These are phyloP conservation scores for Cephus pygmeus DNA, from an alignment of 2,888 invertebrate genomes.

Conservation along the genomic window DNA sequence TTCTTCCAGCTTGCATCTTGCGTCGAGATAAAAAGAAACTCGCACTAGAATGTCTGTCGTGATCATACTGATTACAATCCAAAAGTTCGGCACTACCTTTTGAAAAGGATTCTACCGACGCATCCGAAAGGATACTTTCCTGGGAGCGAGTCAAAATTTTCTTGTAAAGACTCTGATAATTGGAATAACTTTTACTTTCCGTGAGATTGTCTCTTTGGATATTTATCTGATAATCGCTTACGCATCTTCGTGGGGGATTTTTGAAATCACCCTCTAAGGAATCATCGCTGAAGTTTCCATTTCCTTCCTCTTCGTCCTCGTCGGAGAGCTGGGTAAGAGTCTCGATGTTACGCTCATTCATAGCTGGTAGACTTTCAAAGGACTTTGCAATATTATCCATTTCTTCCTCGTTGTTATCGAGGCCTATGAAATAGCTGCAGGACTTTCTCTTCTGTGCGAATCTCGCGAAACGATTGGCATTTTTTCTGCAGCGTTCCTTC, in stretches of 20 bases:
- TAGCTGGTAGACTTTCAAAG: slow-evolving; percentile 59
- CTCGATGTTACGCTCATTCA: slow-evolving; percentile 53
- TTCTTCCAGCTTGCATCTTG: slow-evolving; percentile 73
- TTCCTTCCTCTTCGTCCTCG: slow-evolving; percentile 66
- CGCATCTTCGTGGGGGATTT: slow-evolving; percentile 73
- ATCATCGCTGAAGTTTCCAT: slow-evolving; percentile 82
- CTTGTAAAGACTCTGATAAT: slow-evolving; percentile 39
- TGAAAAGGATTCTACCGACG: slow-evolving; percentile 56
- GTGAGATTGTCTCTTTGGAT: slow-evolving; percentile 58
- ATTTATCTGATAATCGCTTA: slow-evolving; percentile 84
- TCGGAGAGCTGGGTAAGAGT: slow-evolving; percentile 45
- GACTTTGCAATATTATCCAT: slow-evolving; percentile 55
- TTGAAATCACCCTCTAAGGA: slow-evolving; percentile 77
- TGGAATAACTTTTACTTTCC: slow-evolving; percentile 36
- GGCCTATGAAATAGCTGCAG: slow-evolving; percentile 75
- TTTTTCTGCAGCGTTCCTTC: slow-evolving; percentile 53
- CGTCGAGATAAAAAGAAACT: slow-evolving; percentile 83
- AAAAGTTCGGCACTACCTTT: slow-evolving; percentile 57
- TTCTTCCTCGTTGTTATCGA: slow-evolving; percentile 67
- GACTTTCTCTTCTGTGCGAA: slow-evolving; percentile 70
- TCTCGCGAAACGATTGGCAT: slow-evolving; percentile 65
- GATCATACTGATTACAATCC: slow-evolving; percentile 56
- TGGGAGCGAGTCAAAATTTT: slow-evolving; percentile 54
- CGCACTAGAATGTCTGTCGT: slow-evolving; percentile 71
- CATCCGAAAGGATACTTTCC: slow-evolving; percentile 60